Evolutionary conservation across 2,888 invertebrate genomes (phyloP).

Genomic region (Melanophora roralis): DNA sequence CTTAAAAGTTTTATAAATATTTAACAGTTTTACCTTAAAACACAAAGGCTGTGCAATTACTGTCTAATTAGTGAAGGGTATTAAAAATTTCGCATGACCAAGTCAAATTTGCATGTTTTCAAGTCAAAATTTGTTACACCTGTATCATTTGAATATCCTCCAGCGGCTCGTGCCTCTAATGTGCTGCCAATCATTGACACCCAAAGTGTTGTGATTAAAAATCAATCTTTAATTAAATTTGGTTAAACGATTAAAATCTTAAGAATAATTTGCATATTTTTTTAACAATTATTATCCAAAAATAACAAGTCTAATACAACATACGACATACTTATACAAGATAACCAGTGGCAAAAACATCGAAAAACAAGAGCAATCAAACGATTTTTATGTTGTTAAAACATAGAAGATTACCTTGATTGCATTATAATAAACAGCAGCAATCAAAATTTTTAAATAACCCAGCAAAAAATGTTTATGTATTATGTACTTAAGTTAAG

Average conservation of each 20-base stretch:
- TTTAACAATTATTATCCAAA: not conserved
- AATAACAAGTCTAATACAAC: not conserved
- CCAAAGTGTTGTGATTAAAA: conserved; percentile 33
- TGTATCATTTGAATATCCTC: not conserved
- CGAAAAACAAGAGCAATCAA: not conserved
- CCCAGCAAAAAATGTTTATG: no score
- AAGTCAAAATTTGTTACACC: not conserved
- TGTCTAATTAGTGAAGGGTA: not conserved
- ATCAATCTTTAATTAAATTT: conserved; percentile 25
- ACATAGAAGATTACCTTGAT: conserved; percentile 27
- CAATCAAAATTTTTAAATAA: not conserved
- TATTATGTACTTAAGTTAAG: no score
- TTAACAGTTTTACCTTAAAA: no score
- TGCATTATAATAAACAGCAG: not conserved
- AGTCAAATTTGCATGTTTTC: not conserved
- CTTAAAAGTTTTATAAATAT: no score
- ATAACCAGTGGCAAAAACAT: not conserved
- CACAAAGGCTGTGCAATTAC: no score
- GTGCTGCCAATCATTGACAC: conserved; percentile 13
- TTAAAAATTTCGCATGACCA: not conserved
- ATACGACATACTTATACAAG: no score
- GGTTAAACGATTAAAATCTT: conserved; percentile 20
- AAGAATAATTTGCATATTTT: conserved; percentile 18
- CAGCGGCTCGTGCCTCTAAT: conserved; percentile 28
- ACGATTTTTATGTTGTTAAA: not conserved